These are phyloP conservation scores for Tachysurus fulvidraco DNA, from an alignment of 2,113 vertebrate genomes.

Conservation along the genomic window DNA sequence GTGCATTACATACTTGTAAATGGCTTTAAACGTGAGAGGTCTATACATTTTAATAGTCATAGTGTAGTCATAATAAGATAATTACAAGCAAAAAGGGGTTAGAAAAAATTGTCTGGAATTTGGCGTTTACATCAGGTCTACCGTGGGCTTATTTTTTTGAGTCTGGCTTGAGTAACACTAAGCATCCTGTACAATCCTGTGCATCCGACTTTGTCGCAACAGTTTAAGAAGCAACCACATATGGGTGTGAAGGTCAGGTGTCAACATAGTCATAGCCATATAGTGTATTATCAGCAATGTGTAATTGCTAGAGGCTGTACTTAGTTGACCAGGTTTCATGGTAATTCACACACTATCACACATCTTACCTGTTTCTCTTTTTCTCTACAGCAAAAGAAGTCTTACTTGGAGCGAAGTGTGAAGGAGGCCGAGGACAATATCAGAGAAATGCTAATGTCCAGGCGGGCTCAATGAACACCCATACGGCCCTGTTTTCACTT, in stretches of 20 bases:
- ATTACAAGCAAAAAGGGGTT: background rate
- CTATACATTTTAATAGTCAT: background rate
- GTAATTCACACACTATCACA: background rate
- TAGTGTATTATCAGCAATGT: background rate
- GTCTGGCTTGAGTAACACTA: background rate
- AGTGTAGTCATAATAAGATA: background rate
- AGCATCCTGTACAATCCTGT: background rate
- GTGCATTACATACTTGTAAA: background rate
- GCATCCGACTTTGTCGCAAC: background rate
- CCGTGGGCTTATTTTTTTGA: background rate
- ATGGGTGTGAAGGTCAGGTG: background rate
- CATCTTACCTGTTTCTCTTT: constrained; percentile 45
- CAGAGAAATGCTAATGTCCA: constrained; percentile 92
- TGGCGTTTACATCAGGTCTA: background rate
- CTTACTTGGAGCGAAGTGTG: constrained; percentile 91
- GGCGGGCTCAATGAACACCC: constrained; percentile 80
- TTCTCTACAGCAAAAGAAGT: constrained; percentile 86
- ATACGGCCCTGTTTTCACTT: background rate
- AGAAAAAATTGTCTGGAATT: background rate
- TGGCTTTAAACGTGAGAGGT: background rate
- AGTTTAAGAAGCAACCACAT: background rate
- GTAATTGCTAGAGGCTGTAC: background rate
- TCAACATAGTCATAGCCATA: background rate
- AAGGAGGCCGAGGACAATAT: constrained; percentile 97
- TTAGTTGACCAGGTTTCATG: background rate